A percentile compares a stretch with the other conserved stretches of the same genome.
These are phyloP conservation scores for Vidua macroura DNA, from an alignment of 2,113 vertebrate species.

Conservation along the genomic window DNA sequence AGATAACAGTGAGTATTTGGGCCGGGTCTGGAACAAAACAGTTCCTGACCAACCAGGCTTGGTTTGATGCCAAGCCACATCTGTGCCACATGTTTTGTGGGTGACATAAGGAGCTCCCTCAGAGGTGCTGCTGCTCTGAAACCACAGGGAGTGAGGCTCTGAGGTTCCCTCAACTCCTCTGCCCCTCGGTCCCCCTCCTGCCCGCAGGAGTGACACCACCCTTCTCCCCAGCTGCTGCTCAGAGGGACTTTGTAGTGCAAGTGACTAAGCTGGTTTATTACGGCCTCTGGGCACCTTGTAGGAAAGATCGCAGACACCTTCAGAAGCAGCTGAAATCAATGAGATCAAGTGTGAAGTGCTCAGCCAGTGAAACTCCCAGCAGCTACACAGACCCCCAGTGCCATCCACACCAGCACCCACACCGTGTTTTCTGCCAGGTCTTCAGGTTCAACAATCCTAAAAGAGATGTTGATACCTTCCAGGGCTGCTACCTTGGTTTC, in stretches of 20 bases:
- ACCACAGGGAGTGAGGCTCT: background rate
- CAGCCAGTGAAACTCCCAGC: background rate
- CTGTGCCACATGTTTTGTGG: fast-evolving
- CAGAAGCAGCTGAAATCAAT: background rate
- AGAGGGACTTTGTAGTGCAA: conserved; percentile 41
- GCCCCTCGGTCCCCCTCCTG: background rate
- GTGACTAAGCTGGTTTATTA: background rate
- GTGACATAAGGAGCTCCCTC: background rate
- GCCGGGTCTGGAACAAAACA: background rate
- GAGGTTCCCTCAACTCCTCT: background rate
- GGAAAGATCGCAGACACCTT: conserved; percentile 9
- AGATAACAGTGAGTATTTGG: background rate
- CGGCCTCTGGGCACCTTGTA: background rate
- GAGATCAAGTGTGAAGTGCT: background rate
- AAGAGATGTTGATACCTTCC: background rate
- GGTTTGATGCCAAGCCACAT: background rate
- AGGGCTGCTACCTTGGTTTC: background rate
- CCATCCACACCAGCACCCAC: background rate
- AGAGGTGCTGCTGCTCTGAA: background rate
- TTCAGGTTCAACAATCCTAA: background rate
- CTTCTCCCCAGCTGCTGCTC: background rate
- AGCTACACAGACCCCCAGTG: background rate
- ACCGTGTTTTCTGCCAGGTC: background rate
- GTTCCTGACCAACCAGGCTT: background rate
- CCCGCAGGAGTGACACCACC: background rate